Evolutionary conservation across 2,113 vertebrate genomes (phyloP), one percentile per base, ranked within the genome.

Genomic region (Callorhinus ursinus): DNA sequence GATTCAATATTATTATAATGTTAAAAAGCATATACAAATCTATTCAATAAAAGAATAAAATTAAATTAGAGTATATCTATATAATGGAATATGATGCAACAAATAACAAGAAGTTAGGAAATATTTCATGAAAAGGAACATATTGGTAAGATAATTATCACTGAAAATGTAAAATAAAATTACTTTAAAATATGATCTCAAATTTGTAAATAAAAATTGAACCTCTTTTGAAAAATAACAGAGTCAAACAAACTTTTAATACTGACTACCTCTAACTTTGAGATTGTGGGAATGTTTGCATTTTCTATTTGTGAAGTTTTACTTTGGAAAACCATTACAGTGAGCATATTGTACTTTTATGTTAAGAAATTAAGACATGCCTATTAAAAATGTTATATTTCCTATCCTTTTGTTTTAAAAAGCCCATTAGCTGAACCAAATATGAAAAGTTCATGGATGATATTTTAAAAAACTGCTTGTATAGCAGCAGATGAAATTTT

Each of bases 341-440:
- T 53, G 26, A 53, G 1, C 3, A 59, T 69, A 88, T 26, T 88
- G 36, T 88, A 81, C 19, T 79, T 88, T 77, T n/a, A 63, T 80
- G 11, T 31, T 72, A 91, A 24, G 82, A 76, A 88, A 57, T 69
- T 72, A 89, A 88, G 8, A 72, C 12, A 36, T 9, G 4, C 12
- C 10, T 86, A 46, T 39, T 79, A 59, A 96, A 74, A 96, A n/a
- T 71, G 22, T 86, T 91, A 67, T 36, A 84, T 86, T 88, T 71
- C 6, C 10, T 67, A 4, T 42, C 13, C 0, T 84, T 96, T 92
- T 36, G 15, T 21, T 93, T 85, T 7, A 85, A 65, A 93, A 92
- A 28, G 0, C 9, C 7, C 39, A 87, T 19, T 61, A 74, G 13
- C 26, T 84, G n/a, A 63, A 55, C 5, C 57, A 90, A 76, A 81